Evolutionary conservation across 2,797 vertebrate genomes (phyloP).

Genomic region (Nannoperca obscura): DNA sequence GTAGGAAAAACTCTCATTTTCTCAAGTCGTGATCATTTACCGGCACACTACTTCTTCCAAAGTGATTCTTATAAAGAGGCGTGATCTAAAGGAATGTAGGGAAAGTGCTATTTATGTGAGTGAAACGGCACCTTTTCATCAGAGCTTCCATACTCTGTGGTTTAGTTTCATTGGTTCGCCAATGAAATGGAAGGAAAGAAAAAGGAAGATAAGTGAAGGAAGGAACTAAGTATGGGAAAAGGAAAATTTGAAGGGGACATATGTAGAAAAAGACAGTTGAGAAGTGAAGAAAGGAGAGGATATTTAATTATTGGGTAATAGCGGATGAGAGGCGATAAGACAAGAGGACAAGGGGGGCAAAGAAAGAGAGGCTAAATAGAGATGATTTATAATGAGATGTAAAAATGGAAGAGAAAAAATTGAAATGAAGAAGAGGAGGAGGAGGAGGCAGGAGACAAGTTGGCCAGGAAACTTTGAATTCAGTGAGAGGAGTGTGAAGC

Average conservation of each 20-base stretch:
- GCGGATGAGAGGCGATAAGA: slow-evolving; percentile 41
- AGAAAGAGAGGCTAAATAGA: slow-evolving; percentile 29
- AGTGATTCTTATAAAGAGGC: slow-evolving; percentile 34
- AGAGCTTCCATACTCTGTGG: slow-evolving; percentile 21
- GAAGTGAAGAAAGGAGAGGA: slow-evolving; percentile 6
- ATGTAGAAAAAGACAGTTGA: slow-evolving; percentile 12
- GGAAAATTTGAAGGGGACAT: slow-evolving; percentile 5
- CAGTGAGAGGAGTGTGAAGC: slow-evolving; percentile 20
- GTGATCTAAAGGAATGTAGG: slow-evolving; percentile 29
- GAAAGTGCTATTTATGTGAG: slow-evolving; percentile 30
- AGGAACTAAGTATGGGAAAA: background rate
- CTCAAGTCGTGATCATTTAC: slow-evolving; percentile 53
- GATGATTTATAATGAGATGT: slow-evolving; percentile 38
- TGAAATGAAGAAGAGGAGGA: slow-evolving; percentile 7
- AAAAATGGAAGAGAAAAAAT: slow-evolving; percentile 48
- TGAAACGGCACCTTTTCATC: slow-evolving; percentile 8
- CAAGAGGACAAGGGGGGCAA: background rate
- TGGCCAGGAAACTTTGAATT: slow-evolving; percentile 37
- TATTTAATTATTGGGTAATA: slow-evolving; percentile 47
- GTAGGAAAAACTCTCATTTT: slow-evolving; percentile 51
- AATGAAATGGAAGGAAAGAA: slow-evolving; percentile 10
- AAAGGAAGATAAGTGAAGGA: background rate
- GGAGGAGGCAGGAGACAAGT: slow-evolving; percentile 4
- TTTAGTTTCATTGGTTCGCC: background rate
- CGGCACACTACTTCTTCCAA: slow-evolving; percentile 8